A percentile compares a stretch with the other conserved stretches of the same genome.
Conservation (phyloP, 2,113 vertebrate species). For the Dromiciops gliroides region DNA sequence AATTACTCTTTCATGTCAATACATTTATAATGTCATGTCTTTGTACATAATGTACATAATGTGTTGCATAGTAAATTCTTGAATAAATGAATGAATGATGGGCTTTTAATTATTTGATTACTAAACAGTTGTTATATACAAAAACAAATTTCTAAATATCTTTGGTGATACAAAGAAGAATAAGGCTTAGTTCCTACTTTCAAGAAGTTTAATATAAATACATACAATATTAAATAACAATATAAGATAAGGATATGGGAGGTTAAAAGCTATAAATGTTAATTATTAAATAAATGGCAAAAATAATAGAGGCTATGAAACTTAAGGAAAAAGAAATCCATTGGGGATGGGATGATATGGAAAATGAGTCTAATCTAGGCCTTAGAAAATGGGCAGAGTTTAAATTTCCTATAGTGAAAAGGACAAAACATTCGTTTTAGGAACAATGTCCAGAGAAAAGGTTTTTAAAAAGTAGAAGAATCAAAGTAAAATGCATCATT, state of each 20-base stretch:
- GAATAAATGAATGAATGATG: constrained; percentile 38
- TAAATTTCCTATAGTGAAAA: background rate
- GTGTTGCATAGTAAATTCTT: constrained; percentile 21
- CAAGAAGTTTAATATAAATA: background rate
- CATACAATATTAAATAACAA: background rate
- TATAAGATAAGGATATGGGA: background rate
- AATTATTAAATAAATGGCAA: background rate
- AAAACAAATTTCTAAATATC: background rate
- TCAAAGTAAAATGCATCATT: background rate
- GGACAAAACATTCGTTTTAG: background rate
- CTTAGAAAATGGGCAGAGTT: background rate
- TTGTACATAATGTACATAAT: background rate
- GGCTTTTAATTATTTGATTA: background rate
- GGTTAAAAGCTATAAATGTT: background rate
- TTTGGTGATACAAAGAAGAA: background rate
- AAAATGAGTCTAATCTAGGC: background rate
- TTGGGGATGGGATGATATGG: background rate
- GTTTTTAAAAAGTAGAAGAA: background rate
- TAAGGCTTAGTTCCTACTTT: background rate
- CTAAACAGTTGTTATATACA: background rate
- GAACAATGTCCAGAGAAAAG: background rate
- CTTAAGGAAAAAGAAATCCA: background rate
- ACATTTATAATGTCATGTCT: background rate
- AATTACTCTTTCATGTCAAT: background rate
- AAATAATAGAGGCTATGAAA: background rate